phyloP scores from a whole-genome alignment of 2,888 invertebrate species.

The Capitulum mitella region DNA sequence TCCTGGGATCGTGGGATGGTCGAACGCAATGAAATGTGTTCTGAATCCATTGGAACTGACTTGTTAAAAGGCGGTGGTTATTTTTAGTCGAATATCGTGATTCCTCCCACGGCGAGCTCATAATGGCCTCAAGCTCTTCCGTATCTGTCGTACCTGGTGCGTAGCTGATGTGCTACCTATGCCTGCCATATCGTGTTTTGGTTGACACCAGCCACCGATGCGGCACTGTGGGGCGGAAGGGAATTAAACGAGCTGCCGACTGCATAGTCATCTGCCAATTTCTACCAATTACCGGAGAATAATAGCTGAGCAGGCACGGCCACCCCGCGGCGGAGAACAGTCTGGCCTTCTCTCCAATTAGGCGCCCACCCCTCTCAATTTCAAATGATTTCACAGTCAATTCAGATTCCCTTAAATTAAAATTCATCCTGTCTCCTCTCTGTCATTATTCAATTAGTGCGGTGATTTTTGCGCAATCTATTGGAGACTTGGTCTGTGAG shows the following conservation, averaged over 20 bases:
- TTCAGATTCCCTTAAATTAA: conserved; percentile 8
- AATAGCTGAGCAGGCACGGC: not conserved
- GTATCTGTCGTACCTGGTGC: too few relatives aligned
- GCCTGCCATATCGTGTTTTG: too few relatives aligned
- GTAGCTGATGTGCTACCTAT: too few relatives aligned
- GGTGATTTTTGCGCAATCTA: not conserved
- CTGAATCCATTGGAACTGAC: too few relatives aligned
- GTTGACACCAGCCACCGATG: too few relatives aligned
- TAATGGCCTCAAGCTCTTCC: too few relatives aligned
- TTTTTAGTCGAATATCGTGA: too few relatives aligned
- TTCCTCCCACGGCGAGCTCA: too few relatives aligned
- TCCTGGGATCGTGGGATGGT: too few relatives aligned
- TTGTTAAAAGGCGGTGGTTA: too few relatives aligned
- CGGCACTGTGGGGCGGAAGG: too few relatives aligned
- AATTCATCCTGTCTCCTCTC: conserved; percentile 9
- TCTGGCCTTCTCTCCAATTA: conserved; percentile 7
- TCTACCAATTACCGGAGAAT: conserved; percentile 10
- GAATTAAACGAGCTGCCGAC: not conserved
- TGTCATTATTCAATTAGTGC: conserved; percentile 21
- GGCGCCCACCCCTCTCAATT: conserved; percentile 10
- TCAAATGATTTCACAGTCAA: conserved; percentile 24
- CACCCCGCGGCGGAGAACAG: not conserved
- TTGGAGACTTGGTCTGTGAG: not conserved
- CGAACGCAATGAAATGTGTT: too few relatives aligned
- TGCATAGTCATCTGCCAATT: conserved; percentile 14